These are phyloP conservation scores for Phyllotis vaccarum DNA, from an alignment of 2,797 vertebrate species.

Conservation along the genomic window DNA sequence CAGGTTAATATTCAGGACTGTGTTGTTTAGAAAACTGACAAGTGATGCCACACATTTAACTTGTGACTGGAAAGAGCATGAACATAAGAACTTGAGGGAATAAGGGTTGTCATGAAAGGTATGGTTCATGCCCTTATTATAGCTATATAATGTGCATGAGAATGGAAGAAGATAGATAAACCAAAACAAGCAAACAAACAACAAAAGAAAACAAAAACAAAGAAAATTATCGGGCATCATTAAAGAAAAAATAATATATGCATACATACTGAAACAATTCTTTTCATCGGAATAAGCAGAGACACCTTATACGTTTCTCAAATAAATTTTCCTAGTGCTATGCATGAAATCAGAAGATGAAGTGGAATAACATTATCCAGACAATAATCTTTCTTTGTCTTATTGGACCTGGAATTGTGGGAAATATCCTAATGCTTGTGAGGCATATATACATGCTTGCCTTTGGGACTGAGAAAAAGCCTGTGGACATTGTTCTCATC, in stretches of 20 bases:
- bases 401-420: neutral
- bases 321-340: neutral
- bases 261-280: neutral
- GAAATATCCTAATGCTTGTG: neutral
- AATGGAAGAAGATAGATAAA: neutral
- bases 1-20: too few relatives aligned
- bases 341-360: slow-evolving; percentile 27
- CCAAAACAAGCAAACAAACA: neutral
- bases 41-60: neutral
- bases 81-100: neutral
- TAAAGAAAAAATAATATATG: neutral
- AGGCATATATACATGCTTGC: neutral
- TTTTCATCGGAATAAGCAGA: neutral
- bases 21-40: too few relatives aligned
- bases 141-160: neutral
- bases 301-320: neutral
- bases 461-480: neutral
- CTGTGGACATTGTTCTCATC: neutral
- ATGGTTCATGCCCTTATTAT: too few relatives aligned
- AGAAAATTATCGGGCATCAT: too few relatives aligned
- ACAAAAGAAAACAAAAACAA: neutral
- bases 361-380: slow-evolving; percentile 4
- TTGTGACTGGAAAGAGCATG: neutral
- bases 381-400: neutral
- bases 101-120: neutral